These are phyloP conservation scores for Rugalucina vietnamica DNA, from an alignment of 2,888 invertebrate genomes.

Conservation along the genomic window DNA sequence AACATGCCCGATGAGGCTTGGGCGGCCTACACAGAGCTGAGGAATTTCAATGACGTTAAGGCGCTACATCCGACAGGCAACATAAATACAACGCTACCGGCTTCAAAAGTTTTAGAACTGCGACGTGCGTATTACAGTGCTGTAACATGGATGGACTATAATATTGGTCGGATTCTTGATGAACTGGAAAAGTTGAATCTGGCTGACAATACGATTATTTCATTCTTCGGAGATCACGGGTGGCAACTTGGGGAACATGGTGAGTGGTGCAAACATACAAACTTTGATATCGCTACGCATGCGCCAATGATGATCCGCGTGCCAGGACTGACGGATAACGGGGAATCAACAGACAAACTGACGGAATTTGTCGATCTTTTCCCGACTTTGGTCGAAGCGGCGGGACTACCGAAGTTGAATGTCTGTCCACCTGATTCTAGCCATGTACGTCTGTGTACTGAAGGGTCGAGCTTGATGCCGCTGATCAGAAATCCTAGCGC, in stretches of 20 bases:
- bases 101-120: slow-evolving; percentile 40
- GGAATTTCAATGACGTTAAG: slow-evolving; percentile 58
- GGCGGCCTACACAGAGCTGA: slow-evolving; percentile 59
- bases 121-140: slow-evolving; percentile 62
- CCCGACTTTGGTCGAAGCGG: slow-evolving; percentile 69
- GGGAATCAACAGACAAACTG: slow-evolving; percentile 52
- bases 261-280: slow-evolving; percentile 70
- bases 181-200: slow-evolving; percentile 49
- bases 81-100: slow-evolving; percentile 66
- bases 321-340: slow-evolving; percentile 62
- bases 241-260: slow-evolving; percentile 70
- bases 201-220: slow-evolving; percentile 59
- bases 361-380: slow-evolving; percentile 70
- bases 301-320: slow-evolving; percentile 71
- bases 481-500: slow-evolving; percentile 34
- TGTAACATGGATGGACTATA: slow-evolving; percentile 49
- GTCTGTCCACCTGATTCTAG: slow-evolving; percentile 56
- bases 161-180: slow-evolving; percentile 44
- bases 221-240: slow-evolving; percentile 67
- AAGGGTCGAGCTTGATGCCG: slow-evolving; percentile 64
- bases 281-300: slow-evolving; percentile 70
- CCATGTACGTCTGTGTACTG: slow-evolving; percentile 50
- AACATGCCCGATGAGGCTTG: slow-evolving; percentile 67
- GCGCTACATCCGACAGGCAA: slow-evolving; percentile 56
- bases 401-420: slow-evolving; percentile 51